Evolutionary conservation across 2,113 vertebrate species (phyloP).

Genomic region (Lophius piscatorius): DNA sequence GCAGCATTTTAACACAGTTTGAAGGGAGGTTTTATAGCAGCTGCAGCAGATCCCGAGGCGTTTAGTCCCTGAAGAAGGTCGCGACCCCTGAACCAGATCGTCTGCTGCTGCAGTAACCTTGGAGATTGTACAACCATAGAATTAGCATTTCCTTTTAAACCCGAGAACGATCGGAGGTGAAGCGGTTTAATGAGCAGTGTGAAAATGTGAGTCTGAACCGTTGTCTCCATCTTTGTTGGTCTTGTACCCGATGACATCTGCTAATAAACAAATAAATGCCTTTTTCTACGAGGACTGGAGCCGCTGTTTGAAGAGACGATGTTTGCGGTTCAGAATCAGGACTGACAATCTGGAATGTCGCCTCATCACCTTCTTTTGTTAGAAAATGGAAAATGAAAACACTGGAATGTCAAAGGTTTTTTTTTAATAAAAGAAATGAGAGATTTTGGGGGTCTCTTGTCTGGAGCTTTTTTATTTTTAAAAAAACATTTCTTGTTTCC

Average conservation of each 20-base stretch:
- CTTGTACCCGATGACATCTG: slow-evolving; percentile 27
- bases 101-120: slow-evolving; percentile 3
- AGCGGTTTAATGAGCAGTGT: slow-evolving; percentile 29
- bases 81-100: slow-evolving; percentile 11
- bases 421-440: slow-evolving; percentile 64
- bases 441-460: slow-evolving; percentile 10
- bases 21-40: slow-evolving; percentile 40
- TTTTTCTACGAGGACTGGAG: slow-evolving; percentile 18
- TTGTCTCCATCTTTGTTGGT: slow-evolving; percentile 12
- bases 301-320: slow-evolving; percentile 35
- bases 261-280: slow-evolving; percentile 47
- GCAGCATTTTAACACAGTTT: slow-evolving; percentile 22
- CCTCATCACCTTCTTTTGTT: slow-evolving; percentile 69
- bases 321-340: slow-evolving; percentile 45
- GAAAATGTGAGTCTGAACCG: slow-evolving; percentile 11
- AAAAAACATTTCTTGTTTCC: too few relatives aligned
- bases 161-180: too few relatives aligned
- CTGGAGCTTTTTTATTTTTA: not conserved
- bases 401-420: slow-evolving; percentile 81
- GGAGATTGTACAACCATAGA: slow-evolving; percentile 7
- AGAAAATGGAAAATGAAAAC: slow-evolving; percentile 80
- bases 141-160: too few relatives aligned
- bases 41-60: slow-evolving; percentile 28
- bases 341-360: slow-evolving; percentile 71
- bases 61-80: not conserved